phyloP scores from a whole-genome alignment of 2,113 vertebrate species.

The Cryptoleucopteryx plumbea region DNA sequence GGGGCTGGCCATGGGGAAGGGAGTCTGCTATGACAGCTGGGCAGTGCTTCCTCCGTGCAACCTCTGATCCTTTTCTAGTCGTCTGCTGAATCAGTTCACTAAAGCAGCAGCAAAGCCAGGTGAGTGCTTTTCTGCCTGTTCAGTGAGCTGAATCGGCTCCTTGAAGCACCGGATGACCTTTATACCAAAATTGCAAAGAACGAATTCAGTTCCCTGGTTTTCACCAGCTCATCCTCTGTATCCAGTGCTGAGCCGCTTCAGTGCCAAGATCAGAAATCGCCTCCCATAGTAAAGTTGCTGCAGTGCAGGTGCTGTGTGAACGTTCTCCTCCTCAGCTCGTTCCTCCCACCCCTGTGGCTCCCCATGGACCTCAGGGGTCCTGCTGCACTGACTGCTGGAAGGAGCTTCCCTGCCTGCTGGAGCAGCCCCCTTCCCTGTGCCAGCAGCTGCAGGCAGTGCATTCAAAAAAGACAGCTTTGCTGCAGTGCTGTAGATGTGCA shows the following conservation, averaged over 20 bases:
- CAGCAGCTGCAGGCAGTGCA: neutral
- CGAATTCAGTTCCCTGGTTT: neutral
- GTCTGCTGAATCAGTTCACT: neutral
- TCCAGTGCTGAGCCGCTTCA: neutral
- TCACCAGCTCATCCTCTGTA: neutral
- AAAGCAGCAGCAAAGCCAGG: neutral
- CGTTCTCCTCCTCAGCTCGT: neutral
- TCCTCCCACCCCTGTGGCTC: neutral
- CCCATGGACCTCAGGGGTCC: rapidly evolving
- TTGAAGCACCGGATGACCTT: neutral
- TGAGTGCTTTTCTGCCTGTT: neutral
- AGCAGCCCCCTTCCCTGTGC: neutral
- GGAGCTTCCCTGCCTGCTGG: neutral
- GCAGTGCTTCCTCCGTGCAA: neutral
- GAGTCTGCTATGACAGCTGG: neutral
- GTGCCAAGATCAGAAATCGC: neutral
- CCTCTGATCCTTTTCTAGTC: neutral
- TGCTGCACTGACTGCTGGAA: neutral
- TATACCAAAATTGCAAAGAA: neutral
- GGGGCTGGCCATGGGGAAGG: neutral
- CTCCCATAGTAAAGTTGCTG: neutral
- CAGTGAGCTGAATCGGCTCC: neutral
- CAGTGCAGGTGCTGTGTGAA: rapidly evolving
- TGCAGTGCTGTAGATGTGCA: neutral
- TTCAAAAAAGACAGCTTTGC: neutral